Conservation (phyloP, 2,888 invertebrate species). For the Chrysolina oricalcia region DNA sequence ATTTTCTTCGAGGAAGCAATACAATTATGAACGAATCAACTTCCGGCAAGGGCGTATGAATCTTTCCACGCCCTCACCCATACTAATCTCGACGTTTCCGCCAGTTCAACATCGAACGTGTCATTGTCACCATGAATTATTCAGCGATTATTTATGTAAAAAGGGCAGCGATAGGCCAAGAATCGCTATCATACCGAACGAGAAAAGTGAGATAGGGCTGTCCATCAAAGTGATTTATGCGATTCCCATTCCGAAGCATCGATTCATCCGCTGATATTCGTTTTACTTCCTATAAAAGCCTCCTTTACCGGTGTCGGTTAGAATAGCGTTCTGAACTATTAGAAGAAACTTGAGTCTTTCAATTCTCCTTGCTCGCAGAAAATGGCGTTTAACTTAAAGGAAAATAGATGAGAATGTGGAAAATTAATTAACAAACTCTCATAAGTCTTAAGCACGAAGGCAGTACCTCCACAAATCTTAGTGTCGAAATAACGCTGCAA, state of each 20-base stretch:
- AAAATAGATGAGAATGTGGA: too few species aligned
- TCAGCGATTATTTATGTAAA: conserved; percentile 66
- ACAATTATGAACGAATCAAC: too few species aligned
- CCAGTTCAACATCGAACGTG: conserved; percentile 41
- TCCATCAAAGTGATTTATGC: conserved; percentile 70
- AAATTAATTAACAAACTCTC: too few species aligned
- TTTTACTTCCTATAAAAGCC: conserved; percentile 50
- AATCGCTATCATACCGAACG: conserved; percentile 60
- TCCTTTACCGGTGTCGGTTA: conserved; percentile 4
- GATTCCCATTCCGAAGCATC: conserved; percentile 64
- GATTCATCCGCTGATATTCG: conserved; percentile 59
- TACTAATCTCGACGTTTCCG: conserved; percentile 16
- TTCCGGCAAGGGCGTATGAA: too few species aligned
- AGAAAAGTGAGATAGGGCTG: conserved; percentile 69
- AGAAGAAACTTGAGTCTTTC: not conserved
- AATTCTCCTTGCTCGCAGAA: too few species aligned
- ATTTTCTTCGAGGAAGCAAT: too few species aligned
- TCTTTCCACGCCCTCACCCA: not conserved
- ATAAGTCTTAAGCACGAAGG: too few species aligned
- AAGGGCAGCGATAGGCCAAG: conserved; percentile 62
- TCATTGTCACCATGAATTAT: conserved; percentile 65
- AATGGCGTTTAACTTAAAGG: too few species aligned
- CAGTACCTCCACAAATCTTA: too few species aligned
- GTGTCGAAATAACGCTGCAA: too few species aligned
- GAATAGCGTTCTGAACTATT: conserved; percentile 30